Percentiles rank a stretch among this genome's conserved stretches.
Conservation (phyloP, 2,888 invertebrate genomes). For the Cheilosia grossa region DNA sequence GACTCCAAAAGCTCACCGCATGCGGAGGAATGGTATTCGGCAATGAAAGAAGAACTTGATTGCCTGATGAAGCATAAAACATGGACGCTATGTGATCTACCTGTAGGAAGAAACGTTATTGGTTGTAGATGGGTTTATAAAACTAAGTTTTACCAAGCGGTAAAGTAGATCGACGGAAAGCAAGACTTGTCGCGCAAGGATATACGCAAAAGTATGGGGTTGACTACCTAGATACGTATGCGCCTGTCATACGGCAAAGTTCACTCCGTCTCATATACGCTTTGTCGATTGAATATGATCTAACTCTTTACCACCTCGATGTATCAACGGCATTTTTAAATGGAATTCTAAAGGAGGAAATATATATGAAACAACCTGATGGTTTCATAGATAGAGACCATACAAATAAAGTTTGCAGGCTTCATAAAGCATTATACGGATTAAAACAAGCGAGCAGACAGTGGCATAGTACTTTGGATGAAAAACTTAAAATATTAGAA, state of each 20-base stretch:
- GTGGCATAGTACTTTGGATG: conserved; percentile 22
- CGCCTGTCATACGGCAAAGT: conserved; percentile 31
- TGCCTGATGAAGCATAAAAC: conserved; percentile 73
- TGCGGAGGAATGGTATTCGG: conserved; percentile 12
- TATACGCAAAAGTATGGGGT: conserved; percentile 35
- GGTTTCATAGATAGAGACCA: conserved; percentile 6
- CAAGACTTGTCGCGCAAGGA: conserved; percentile 36
- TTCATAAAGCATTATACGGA: conserved; percentile 32
- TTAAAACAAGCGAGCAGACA: conserved; percentile 29
- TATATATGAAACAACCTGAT: conserved; percentile 26
- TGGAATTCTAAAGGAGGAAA: conserved; percentile 8
- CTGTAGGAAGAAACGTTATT: conserved; percentile 14
- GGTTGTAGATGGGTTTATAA: conserved; percentile 41
- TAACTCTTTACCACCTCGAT: conserved; percentile 55
- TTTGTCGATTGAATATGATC: conserved; percentile 51
- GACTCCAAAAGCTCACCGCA: not conserved
- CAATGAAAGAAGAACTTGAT: conserved; percentile 76
- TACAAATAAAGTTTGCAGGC: conserved; percentile 20
- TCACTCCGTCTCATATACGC: conserved; percentile 52
- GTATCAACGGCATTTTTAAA: conserved; percentile 60
- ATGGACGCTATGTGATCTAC: conserved; percentile 63
- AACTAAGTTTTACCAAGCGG: conserved; percentile 25
- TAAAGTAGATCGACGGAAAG: conserved; percentile 28
- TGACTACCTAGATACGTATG: conserved; percentile 24
- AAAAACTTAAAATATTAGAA: conserved; percentile 5